Evolutionary conservation across 1,140 invertebrate genomes (phyloP).

Genomic region (Diorhabda carinulata): DNA sequence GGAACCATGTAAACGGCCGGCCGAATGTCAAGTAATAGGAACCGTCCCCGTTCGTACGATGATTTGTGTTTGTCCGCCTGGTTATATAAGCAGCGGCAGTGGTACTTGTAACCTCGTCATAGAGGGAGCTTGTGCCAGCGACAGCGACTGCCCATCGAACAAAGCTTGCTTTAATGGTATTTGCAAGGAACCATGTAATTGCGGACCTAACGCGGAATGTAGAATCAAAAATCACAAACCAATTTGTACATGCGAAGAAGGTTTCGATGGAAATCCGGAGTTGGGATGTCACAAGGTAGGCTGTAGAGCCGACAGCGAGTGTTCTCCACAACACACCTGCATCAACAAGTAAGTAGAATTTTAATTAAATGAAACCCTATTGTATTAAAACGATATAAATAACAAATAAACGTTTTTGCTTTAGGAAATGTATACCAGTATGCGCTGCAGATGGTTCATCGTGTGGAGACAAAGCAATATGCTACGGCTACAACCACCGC

Average conservation of each 20-base stretch:
- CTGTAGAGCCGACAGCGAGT: conserved; percentile 70
- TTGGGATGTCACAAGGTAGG: conserved; percentile 68
- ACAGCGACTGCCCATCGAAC: conserved; percentile 70
- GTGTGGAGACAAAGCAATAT: conserved; percentile 56
- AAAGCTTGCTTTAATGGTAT: conserved; percentile 74
- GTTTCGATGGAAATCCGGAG: conserved; percentile 77
- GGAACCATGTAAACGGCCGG: conserved; percentile 73
- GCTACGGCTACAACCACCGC: conserved; percentile 73
- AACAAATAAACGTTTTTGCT: conserved; percentile 28
- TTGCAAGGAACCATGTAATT: conserved; percentile 77
- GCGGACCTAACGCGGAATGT: conserved; percentile 76
- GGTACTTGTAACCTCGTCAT: conserved; percentile 70
- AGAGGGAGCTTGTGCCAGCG: conserved; percentile 66
- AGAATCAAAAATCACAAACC: conserved; percentile 77
- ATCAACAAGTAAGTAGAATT: conserved; percentile 52
- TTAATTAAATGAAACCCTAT: too few relatives aligned
- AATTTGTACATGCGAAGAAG: conserved; percentile 74
- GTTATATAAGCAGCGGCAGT: conserved; percentile 80
- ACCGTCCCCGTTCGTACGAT: conserved; percentile 80
- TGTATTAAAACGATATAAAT: not conserved
- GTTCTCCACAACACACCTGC: conserved; percentile 71
- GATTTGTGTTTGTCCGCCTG: conserved; percentile 81
- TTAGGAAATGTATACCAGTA: conserved; percentile 67
- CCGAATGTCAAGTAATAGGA: conserved; percentile 74
- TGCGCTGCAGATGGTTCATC: conserved; percentile 60